Base-by-base conservation (phyloP, 2,888 invertebrate genomes). In the Pyrrhosoma nymphula region DNA sequence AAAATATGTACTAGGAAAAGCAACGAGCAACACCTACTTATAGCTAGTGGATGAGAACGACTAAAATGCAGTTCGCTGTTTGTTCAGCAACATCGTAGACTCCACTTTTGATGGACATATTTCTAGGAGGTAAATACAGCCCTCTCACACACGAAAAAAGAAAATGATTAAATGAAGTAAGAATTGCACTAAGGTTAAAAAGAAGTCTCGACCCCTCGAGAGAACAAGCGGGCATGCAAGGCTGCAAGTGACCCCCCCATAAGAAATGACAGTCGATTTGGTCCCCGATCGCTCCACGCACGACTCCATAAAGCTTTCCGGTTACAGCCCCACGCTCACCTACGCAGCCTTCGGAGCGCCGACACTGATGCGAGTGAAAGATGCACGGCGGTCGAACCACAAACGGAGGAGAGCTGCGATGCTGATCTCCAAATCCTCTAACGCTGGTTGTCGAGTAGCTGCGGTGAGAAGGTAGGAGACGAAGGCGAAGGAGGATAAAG, bases 281-380 rank as follows among this genome's bases (percentile, higher is more conserved):
- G 82, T 82, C 82, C 35, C 82, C 82, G 82, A 82, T 82, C 82
- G 82, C 82, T 82, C 26, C 82, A 18, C 35, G 82, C 82, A 82
- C 82, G 82, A 82, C 82, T 82, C 82, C 82, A 82, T 82, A 82
- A 82, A 82, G 82, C 82, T 82, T 82, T 82, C 82, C 82, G 82
- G 82, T 82, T 26, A 82, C 82, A 82, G 23, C 30, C 35, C 35
- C 82, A 82, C 96, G 96, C 96, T 96, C 96, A 96, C 96, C 96
- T 96, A 96, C 96, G 96, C 96, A 96, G 96, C 96, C 96, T 96
- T 96, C 96, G 96, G 96, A 96, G 96, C 96, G 96, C 96, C 96
- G 96, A 96, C 96, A 97, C 96, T 96, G 96, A 97, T 96, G 96
- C 96, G 95, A 95, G 96, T 96, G 96, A 96, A 96, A 96, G 95